A percentile compares a stretch with the other conserved stretches of the same genome.
These are phyloP conservation scores for Ostrea denselamellosa DNA, from an alignment of 1,140 invertebrate species.

Conservation along the genomic window DNA sequence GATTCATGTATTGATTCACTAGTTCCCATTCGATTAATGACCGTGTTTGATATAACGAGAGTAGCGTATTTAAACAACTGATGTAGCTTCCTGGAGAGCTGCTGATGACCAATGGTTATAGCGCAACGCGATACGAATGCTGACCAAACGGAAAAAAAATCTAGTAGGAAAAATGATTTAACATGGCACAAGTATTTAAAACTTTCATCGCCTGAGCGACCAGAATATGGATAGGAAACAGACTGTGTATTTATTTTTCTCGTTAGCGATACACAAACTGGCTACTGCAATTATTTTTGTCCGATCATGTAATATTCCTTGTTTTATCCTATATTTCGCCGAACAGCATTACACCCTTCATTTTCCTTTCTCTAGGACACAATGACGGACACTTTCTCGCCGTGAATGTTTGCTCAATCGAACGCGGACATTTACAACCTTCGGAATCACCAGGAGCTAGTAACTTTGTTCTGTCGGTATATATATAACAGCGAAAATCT, in stretches of 20 bases:
- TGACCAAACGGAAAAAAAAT: background rate
- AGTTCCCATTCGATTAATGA: constrained; percentile 18
- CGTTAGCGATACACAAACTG: background rate
- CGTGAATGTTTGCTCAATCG: background rate
- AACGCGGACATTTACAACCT: background rate
- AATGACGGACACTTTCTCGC: background rate
- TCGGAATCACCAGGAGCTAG: background rate
- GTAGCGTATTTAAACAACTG: background rate
- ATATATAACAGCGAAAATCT: background rate
- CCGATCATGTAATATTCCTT: background rate
- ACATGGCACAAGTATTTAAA: constrained; percentile 1
- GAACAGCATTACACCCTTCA: background rate
- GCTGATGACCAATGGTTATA: background rate
- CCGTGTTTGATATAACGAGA: constrained; percentile 10
- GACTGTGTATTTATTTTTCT: background rate
- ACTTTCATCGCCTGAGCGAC: background rate
- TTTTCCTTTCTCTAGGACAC: background rate
- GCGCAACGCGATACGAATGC: constrained; percentile 1
- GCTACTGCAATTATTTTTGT: background rate
- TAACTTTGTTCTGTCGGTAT: background rate
- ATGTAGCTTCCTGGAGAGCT: background rate
- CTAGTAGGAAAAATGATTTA: background rate
- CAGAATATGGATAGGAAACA: background rate
- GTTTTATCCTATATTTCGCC: background rate
- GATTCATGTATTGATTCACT: constrained; percentile 21